A percentile compares a stretch with the other conserved stretches of the same genome.
Evolutionary conservation across 2,888 invertebrate genomes (phyloP).

Genomic region (Biston betularia): DNA sequence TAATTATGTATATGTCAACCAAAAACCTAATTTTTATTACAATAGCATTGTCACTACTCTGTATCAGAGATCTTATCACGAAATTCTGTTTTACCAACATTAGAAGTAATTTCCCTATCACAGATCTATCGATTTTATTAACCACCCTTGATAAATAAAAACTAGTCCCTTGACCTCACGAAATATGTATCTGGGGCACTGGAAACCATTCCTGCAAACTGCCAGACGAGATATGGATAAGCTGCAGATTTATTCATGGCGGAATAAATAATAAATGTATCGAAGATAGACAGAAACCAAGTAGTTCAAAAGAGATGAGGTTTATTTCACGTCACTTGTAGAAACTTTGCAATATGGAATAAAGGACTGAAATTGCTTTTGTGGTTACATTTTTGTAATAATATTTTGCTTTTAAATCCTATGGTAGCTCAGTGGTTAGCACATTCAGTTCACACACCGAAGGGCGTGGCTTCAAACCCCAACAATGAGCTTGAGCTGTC

Average conservation of each 20-base stretch:
- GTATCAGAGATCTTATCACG: not conserved
- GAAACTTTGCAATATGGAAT: not conserved
- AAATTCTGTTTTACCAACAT: not conserved
- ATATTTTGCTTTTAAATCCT: too few relatives aligned
- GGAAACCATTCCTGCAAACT: slow-evolving; percentile 10
- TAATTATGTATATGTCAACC: too few relatives aligned
- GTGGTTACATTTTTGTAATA: too few relatives aligned
- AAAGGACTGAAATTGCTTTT: too few relatives aligned
- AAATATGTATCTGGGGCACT: slow-evolving; percentile 15
- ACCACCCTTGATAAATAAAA: not conserved
- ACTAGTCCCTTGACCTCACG: slow-evolving; percentile 11
- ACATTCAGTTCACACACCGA: too few relatives aligned
- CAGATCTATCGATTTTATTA: not conserved
- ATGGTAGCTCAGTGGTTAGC: too few relatives aligned
- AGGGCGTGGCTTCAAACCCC: too few relatives aligned
- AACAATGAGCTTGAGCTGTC: too few relatives aligned
- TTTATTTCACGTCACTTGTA: not conserved
- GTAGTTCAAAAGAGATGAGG: not conserved
- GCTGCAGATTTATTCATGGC: slow-evolving; percentile 20
- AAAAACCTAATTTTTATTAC: too few relatives aligned
- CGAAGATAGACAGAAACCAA: not conserved
- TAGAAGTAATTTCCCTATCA: not conserved
- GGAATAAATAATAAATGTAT: slow-evolving; percentile 20
- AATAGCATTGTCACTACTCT: too few relatives aligned
- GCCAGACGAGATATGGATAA: slow-evolving; percentile 18